These are phyloP conservation scores for Apamea anceps DNA, from an alignment of 2,888 invertebrate genomes.

Conservation along the genomic window DNA sequence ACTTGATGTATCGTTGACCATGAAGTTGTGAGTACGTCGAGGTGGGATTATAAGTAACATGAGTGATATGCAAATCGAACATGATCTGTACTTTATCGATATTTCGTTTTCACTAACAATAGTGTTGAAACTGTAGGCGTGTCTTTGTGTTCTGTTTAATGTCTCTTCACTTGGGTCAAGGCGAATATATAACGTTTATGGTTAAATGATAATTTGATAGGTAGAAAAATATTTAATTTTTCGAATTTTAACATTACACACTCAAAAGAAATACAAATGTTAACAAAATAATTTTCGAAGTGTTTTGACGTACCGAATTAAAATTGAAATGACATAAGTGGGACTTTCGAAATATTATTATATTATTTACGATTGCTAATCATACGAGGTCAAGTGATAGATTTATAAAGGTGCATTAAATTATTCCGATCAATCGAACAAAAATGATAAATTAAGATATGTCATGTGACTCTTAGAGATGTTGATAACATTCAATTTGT, in stretches of 20 bases:
- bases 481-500: slow-evolving; percentile 76
- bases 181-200: slow-evolving; percentile 55
- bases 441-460: slow-evolving; percentile 77
- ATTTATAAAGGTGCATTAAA: slow-evolving; percentile 71
- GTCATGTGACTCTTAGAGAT: slow-evolving; percentile 67
- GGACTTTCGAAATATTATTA: slow-evolving; percentile 55
- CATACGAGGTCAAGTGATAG: slow-evolving; percentile 63
- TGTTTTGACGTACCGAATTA: slow-evolving; percentile 39
- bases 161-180: slow-evolving; percentile 63
- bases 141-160: slow-evolving; percentile 61
- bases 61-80: slow-evolving; percentile 70
- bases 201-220: slow-evolving; percentile 60
- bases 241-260: slow-evolving; percentile 19
- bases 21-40: slow-evolving; percentile 50
- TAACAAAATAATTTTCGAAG: slow-evolving; percentile 23
- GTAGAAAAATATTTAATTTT: slow-evolving; percentile 54
- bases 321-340: slow-evolving; percentile 50
- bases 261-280: slow-evolving; percentile 26
- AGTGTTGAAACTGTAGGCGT: slow-evolving; percentile 72
- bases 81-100: slow-evolving; percentile 66
- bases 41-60: slow-evolving; percentile 47
- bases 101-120: slow-evolving; percentile 71
- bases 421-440: slow-evolving; percentile 77
- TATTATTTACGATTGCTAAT: slow-evolving; percentile 59
- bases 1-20: slow-evolving; percentile 62